phyloP scores from a whole-genome alignment of 2,888 invertebrate genomes.

The Sialis fuliginosa region DNA sequence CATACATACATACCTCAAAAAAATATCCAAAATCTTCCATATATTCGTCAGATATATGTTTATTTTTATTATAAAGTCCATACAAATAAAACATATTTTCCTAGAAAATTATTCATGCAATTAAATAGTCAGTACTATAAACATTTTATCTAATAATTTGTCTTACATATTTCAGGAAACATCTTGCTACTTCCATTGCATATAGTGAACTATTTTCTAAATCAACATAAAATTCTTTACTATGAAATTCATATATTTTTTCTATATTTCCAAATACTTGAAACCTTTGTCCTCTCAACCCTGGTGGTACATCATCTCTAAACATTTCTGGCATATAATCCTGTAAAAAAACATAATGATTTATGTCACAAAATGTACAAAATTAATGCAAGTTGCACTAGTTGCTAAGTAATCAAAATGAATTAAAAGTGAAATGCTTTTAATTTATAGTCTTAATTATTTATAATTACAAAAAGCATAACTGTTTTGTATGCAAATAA shows the following conservation, averaged over 20 bases:
- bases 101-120: conserved; percentile 14
- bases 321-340: conserved; percentile 5
- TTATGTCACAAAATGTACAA: too few relatives aligned
- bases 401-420: too few relatives aligned
- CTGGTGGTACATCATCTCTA: conserved; percentile 2
- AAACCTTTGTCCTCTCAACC: conserved; percentile 5
- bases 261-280: conserved; percentile 5
- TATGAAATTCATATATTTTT: conserved; percentile 6
- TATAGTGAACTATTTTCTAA: neutral
- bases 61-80: conserved; percentile 21
- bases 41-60: conserved; percentile 18
- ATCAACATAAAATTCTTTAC: conserved; percentile 1
- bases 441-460: too few relatives aligned
- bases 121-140: neutral
- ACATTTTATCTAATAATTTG: neutral
- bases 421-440: too few relatives aligned
- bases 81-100: conserved; percentile 20
- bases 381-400: too few relatives aligned
- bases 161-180: conserved; percentile 5
- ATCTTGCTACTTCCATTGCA: conserved; percentile 1
- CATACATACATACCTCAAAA: conserved; percentile 1
- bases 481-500: too few relatives aligned
- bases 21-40: conserved; percentile 5
- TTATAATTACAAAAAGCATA: too few relatives aligned
- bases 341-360: neutral